Conservation (phyloP, 2,888 invertebrate species). For the Papilio elwesi region DNA sequence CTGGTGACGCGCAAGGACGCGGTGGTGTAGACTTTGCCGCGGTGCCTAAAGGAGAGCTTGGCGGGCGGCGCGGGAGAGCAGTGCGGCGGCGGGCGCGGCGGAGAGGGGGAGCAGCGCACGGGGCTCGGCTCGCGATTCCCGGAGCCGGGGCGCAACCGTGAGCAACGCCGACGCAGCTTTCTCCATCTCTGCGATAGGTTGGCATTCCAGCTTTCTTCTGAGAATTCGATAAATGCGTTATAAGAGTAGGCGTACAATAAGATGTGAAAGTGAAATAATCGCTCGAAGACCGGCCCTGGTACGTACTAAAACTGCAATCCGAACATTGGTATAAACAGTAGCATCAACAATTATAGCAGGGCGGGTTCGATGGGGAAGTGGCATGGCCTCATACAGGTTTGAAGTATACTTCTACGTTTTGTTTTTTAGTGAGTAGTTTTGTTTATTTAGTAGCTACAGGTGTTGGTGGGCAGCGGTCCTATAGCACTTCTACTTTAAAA, state of each 20-base stretch:
- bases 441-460: too few relatives aligned
- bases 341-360: too few relatives aligned
- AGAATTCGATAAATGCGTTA: constrained; percentile 53
- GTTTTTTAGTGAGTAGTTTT: too few relatives aligned
- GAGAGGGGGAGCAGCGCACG: constrained; percentile 84
- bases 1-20: constrained; percentile 78
- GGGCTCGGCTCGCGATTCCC: constrained; percentile 82
- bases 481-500: not conserved
- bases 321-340: too few relatives aligned
- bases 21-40: constrained; percentile 80
- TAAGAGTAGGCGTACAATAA: not conserved
- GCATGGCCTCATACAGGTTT: too few relatives aligned
- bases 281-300: too few relatives aligned
- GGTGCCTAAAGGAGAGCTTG: constrained; percentile 78
- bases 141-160: constrained; percentile 87
- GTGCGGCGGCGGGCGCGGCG: constrained; percentile 78
- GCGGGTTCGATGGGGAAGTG: too few relatives aligned
- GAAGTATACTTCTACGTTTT: too few relatives aligned
- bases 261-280: not conserved
- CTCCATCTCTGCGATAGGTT: constrained; percentile 91
- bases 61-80: constrained; percentile 78
- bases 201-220: constrained; percentile 90
- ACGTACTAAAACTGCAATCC: too few relatives aligned
- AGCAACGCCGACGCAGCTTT: constrained; percentile 88
- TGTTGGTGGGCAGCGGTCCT: too few relatives aligned